Conservation (phyloP, 2,113 vertebrate species). For the Datnioides undecimradiatus region DNA sequence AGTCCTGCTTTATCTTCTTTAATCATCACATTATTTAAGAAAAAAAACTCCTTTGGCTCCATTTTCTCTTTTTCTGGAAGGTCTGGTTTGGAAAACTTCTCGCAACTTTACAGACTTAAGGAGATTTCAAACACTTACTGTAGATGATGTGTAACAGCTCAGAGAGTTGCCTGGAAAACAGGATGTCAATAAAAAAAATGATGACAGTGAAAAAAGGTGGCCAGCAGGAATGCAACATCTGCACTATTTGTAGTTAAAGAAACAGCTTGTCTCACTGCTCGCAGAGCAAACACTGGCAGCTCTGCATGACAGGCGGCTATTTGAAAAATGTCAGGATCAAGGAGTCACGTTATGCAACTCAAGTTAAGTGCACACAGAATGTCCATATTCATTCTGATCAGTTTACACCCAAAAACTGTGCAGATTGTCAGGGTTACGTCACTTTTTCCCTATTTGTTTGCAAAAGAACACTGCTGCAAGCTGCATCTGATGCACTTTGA, state of each 20-base stretch:
- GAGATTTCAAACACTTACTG: neutral
- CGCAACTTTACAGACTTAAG: neutral
- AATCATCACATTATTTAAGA: neutral
- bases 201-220: no score
- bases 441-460: no score
- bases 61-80: neutral
- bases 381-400: neutral
- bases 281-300: neutral
- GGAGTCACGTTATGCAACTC: neutral
- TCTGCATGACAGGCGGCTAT: neutral
- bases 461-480: neutral
- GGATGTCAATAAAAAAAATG: no score
- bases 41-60: neutral
- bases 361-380: neutral
- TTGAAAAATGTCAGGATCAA: neutral
- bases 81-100: neutral
- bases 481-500: neutral
- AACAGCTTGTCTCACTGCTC: no score
- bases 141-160: neutral
- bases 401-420: neutral
- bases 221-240: no score
- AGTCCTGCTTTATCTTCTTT: neutral
- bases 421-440: neutral
- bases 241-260: no score
- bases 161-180: neutral